phyloP scores from a whole-genome alignment of 1,140 invertebrate genomes.

The Zaprionus nigranus region DNA sequence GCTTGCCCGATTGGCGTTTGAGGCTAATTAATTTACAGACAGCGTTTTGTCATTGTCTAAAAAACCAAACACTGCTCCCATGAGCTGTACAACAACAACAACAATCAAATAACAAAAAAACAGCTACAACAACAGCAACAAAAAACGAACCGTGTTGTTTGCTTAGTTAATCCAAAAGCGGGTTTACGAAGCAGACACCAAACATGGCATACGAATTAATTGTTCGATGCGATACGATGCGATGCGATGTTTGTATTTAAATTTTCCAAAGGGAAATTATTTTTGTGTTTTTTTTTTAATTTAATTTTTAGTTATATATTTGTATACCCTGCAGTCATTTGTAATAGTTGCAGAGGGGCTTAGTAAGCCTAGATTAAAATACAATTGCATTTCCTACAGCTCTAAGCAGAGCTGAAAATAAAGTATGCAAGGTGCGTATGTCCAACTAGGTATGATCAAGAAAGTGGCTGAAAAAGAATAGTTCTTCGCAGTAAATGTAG shows the following conservation, averaged over 20 bases:
- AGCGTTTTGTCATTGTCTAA: constrained; percentile 35
- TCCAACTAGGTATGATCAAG: too few relatives aligned
- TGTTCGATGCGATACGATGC: constrained; percentile 26
- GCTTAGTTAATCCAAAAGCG: constrained; percentile 69
- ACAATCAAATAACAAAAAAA: constrained; percentile 10
- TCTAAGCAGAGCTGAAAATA: too few relatives aligned
- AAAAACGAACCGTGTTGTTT: constrained; percentile 51
- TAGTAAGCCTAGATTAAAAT: not conserved
- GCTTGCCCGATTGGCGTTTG: constrained; percentile 5
- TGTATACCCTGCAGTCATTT: constrained; percentile 1
- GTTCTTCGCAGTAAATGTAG: too few relatives aligned
- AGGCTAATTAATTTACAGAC: constrained; percentile 46
- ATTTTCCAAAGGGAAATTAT: constrained; percentile 53
- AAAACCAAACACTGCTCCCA: constrained; percentile 38
- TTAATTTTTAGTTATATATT: not conserved
- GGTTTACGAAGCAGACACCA: constrained; percentile 71
- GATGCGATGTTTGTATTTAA: constrained; percentile 64
- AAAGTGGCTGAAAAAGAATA: too few relatives aligned
- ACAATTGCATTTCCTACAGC: too few relatives aligned
- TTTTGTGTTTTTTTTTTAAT: constrained; percentile 6
- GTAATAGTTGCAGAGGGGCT: not conserved
- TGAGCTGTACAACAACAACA: constrained; percentile 10
- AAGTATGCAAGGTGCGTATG: too few relatives aligned
- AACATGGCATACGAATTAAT: constrained; percentile 77
- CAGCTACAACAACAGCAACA: constrained; percentile 15